Conservation (phyloP, 53 echinoderm and acorn worm genomes). For the Apostichopus leukothele region DNA sequence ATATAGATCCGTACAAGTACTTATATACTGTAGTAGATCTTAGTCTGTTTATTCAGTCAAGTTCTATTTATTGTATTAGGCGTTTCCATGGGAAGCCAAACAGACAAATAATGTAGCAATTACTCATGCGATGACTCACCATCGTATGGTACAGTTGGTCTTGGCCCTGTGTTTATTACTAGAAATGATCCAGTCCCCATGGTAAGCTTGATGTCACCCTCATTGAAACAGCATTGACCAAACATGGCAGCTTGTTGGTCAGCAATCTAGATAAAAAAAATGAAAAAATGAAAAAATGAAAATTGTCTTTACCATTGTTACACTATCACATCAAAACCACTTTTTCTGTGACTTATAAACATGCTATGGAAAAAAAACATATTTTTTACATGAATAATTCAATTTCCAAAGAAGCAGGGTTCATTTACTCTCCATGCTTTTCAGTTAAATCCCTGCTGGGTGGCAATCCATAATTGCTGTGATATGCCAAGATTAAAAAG, state of each 20-base stretch:
- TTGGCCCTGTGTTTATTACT: slow-evolving; percentile 69
- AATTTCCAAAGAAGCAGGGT: too few species aligned
- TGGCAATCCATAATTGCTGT: too few species aligned
- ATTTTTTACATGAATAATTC: too few species aligned
- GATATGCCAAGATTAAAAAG: too few species aligned
- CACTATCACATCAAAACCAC: not conserved
- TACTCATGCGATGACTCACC: slow-evolving; percentile 53
- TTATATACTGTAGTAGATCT: too few species aligned
- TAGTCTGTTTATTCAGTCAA: too few species aligned
- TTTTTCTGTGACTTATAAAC: not conserved
- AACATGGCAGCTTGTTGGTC: slow-evolving; percentile 90
- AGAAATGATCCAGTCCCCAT: slow-evolving; percentile 96
- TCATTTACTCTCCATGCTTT: too few species aligned
- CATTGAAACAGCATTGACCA: slow-evolving; percentile 90
- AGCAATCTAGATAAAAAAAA: slow-evolving; percentile 60
- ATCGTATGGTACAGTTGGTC: slow-evolving; percentile 64
- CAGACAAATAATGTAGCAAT: too few species aligned
- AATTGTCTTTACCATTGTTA: not conserved
- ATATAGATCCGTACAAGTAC: too few species aligned
- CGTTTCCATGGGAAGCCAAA: too few species aligned
- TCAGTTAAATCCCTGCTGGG: too few species aligned
- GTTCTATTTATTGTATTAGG: too few species aligned
- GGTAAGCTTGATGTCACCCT: slow-evolving; percentile 88
- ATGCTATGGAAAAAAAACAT: not conserved
- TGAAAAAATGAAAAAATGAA: not conserved